Conservation (phyloP, 2,797 vertebrate species). For the Catamblyrhynchus diadema region DNA sequence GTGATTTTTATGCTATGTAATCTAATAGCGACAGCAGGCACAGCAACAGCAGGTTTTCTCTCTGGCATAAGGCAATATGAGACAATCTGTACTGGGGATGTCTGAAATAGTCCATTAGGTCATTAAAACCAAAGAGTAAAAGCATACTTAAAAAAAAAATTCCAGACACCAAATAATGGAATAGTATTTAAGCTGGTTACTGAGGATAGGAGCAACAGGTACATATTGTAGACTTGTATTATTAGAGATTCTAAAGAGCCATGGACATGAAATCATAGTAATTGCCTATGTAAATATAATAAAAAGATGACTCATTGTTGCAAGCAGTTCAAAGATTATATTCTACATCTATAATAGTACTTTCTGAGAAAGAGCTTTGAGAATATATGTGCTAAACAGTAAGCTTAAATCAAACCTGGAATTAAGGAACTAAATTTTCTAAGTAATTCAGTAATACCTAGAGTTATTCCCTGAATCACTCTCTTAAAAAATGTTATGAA, state of each 20-base stretch:
- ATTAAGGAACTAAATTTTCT: background rate
- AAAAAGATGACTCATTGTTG: background rate
- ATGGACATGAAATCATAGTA: background rate
- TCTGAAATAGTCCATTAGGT: background rate
- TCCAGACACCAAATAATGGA: background rate
- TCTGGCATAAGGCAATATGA: background rate
- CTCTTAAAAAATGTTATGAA: background rate
- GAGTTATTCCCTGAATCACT: background rate
- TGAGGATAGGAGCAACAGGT: background rate
- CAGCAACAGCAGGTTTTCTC: background rate
- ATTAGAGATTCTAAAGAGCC: background rate
- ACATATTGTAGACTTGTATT: background rate
- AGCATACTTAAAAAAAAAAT: background rate
- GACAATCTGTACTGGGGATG: background rate
- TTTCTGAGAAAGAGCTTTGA: background rate
- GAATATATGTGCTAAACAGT: background rate
- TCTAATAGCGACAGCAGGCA: conserved; percentile 11
- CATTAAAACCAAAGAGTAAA: background rate
- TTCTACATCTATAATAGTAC: background rate
- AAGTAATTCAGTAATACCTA: background rate
- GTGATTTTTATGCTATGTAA: conserved; percentile 49
- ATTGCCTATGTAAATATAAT: background rate
- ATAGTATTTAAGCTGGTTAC: background rate
- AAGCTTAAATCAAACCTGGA: background rate
- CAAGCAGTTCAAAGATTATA: background rate